Evolutionary conservation across 2,797 vertebrate genomes (phyloP).

Genomic region (Diglossa cyanea): DNA sequence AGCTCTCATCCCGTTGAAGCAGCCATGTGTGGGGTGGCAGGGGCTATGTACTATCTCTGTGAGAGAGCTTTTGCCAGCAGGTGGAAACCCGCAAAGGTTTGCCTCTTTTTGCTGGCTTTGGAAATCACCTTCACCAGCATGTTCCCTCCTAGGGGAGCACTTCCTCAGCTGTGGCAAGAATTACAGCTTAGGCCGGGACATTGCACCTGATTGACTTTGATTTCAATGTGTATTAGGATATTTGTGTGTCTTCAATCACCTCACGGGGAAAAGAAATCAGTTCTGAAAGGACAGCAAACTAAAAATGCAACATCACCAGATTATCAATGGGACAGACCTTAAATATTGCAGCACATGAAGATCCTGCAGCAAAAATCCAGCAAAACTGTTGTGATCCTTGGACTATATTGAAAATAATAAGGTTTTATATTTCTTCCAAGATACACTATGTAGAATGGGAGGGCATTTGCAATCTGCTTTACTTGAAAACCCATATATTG

Average conservation of each 20-base stretch:
- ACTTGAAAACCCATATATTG: background rate
- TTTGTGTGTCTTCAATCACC: conserved; percentile 67
- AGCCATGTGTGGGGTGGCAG: conserved; percentile 82
- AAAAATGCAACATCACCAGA: conserved; percentile 77
- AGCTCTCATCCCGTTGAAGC: conserved; percentile 85
- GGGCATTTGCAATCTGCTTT: conserved; percentile 4
- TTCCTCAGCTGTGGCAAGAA: conserved; percentile 68
- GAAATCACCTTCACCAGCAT: conserved; percentile 70
- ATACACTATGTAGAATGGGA: background rate
- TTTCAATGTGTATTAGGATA: conserved; percentile 67
- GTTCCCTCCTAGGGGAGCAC: conserved; percentile 68
- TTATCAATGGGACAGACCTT: conserved; percentile 27
- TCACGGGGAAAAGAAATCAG: conserved; percentile 62
- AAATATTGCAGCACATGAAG: conserved; percentile 32
- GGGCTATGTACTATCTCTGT: conserved; percentile 86
- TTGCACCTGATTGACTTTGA: conserved; percentile 72
- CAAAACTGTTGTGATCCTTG: conserved; percentile 15
- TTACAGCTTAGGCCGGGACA: conserved; percentile 70
- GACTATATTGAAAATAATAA: conserved; percentile 15
- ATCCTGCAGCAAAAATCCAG: conserved; percentile 28
- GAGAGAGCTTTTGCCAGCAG: conserved; percentile 82
- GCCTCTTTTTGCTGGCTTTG: conserved; percentile 79
- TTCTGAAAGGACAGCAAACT: conserved; percentile 78
- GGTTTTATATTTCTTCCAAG: background rate
- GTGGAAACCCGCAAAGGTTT: conserved; percentile 86